These are phyloP conservation scores for Pterocles gutturalis DNA, from an alignment of 2,113 vertebrate species.

Conservation along the genomic window DNA sequence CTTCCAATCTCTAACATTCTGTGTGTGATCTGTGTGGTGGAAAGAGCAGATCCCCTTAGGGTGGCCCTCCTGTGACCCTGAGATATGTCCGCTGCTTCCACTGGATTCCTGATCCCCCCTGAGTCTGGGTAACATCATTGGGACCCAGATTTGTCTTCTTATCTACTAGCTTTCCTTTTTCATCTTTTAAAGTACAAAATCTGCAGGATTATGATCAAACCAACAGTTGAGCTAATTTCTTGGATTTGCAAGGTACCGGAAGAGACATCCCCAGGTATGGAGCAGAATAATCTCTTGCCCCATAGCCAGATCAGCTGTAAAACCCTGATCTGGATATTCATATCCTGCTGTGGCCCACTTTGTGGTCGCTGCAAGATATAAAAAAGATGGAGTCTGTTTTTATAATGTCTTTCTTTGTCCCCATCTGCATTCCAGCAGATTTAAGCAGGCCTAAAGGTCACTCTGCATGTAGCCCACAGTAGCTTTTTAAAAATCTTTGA, in stretches of 20 bases:
- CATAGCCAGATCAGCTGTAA: background rate
- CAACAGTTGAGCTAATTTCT: background rate
- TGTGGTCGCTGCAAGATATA: background rate
- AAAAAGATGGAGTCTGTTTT: constrained; percentile 17
- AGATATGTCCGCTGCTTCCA: background rate
- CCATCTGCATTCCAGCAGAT: constrained; percentile 51
- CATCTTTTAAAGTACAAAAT: background rate
- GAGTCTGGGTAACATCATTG: background rate
- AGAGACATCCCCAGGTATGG: background rate
- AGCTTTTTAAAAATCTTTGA: constrained; percentile 61
- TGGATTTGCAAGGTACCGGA: background rate
- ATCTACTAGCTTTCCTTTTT: background rate
- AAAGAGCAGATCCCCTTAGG: background rate
- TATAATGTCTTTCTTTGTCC: constrained; percentile 16
- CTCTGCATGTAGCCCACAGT: constrained; percentile 27
- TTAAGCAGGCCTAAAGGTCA: constrained; percentile 62
- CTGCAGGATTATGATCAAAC: background rate
- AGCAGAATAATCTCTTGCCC: background rate
- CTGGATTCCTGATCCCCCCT: background rate
- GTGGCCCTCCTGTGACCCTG: background rate
- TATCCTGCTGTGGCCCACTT: background rate
- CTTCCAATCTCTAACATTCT: too few relatives aligned
- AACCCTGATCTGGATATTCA: background rate
- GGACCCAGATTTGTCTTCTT: background rate
- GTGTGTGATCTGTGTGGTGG: too few relatives aligned